phyloP scores from a whole-genome alignment of 2,113 vertebrate genomes.

The Lanius ludovicianus region DNA sequence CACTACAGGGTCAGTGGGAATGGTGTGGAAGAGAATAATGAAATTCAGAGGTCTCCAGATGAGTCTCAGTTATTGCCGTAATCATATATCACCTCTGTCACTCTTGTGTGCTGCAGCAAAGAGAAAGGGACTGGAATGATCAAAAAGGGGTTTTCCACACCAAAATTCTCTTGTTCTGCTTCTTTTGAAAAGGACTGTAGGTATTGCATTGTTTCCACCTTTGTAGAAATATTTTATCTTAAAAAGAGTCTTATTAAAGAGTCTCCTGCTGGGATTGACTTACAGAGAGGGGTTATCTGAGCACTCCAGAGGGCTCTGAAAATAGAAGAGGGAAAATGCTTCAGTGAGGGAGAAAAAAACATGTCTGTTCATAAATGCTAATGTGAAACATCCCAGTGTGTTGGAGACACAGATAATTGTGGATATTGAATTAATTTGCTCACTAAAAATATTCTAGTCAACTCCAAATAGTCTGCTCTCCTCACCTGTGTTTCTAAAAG shows the following conservation, averaged over 20 bases:
- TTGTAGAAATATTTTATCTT: not conserved
- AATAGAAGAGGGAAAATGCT: not conserved
- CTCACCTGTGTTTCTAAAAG: not conserved
- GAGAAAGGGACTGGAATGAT: not conserved
- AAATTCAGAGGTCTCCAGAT: not conserved
- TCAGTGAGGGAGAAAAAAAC: not conserved
- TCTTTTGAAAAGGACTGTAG: not conserved
- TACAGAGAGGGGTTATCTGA: conserved; percentile 1
- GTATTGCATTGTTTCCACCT: not conserved
- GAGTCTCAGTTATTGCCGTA: not conserved
- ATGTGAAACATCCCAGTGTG: not conserved
- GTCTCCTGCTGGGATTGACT: not conserved
- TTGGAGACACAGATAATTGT: not conserved
- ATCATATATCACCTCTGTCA: not conserved
- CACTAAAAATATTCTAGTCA: not conserved
- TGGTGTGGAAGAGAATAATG: not conserved
- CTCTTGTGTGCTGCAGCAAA: not conserved
- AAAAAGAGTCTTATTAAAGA: conserved; percentile 4
- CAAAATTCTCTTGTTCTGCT: not conserved
- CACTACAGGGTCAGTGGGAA: not conserved
- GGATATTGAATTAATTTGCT: not conserved
- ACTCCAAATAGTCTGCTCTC: not conserved
- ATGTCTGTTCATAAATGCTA: not conserved
- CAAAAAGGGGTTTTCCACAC: not conserved
- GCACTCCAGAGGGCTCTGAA: conserved; percentile 17